Percentiles rank a stretch among this genome's conserved stretches.
phyloP scores from a whole-genome alignment of 2,888 invertebrate species.

The Didymodactylos carnosus region DNA sequence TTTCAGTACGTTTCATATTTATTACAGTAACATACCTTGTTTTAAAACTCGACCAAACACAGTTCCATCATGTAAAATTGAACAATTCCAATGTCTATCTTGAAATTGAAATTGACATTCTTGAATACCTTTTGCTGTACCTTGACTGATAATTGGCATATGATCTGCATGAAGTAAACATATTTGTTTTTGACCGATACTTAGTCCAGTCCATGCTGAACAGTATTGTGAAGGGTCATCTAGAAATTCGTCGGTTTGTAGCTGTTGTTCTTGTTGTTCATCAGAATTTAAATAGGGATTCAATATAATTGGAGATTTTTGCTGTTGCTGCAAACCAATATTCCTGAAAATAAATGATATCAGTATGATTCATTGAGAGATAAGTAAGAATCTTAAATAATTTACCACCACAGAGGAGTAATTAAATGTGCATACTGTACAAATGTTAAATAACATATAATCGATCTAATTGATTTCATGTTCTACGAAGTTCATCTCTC shows the following conservation, averaged over 20 bases:
- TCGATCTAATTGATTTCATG: too few relatives aligned
- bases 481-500: too few relatives aligned
- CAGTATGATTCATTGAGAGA: too few relatives aligned
- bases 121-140: conserved; percentile 53
- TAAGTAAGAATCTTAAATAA: too few relatives aligned
- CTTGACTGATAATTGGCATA: conserved; percentile 1
- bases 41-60: conserved; percentile 51
- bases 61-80: conserved; percentile 48
- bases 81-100: conserved; percentile 68
- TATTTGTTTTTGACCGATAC: conserved; percentile 6
- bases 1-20: neutral
- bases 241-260: too few relatives aligned
- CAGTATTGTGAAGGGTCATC: neutral
- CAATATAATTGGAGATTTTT: neutral
- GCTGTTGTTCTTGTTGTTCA: neutral
- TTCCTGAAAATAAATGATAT: neutral
- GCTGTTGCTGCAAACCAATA: neutral
- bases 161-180: conserved; percentile 14
- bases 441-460: too few relatives aligned
- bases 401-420: too few relatives aligned
- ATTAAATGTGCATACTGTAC: too few relatives aligned
- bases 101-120: conserved; percentile 73
- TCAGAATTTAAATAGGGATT: neutral
- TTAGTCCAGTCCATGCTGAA: neutral
- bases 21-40: neutral